Percentiles rank a stretch among this genome's conserved stretches.
phyloP scores from a whole-genome alignment of 2,113 vertebrate genomes.

The Syrrhaptes paradoxus region DNA sequence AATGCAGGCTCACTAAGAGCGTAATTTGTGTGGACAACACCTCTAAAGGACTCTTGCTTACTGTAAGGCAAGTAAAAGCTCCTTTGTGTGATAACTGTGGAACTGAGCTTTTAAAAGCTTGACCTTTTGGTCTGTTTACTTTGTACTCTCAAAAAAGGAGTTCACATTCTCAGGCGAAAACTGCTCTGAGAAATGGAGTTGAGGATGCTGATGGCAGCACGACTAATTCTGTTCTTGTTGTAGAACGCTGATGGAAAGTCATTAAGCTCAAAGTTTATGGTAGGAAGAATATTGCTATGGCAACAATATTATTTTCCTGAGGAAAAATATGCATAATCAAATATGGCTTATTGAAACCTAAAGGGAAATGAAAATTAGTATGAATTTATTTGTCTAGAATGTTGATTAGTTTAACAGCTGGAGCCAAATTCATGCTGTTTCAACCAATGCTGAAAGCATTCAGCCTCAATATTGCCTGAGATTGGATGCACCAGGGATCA shows the following conservation, averaged over 20 bases:
- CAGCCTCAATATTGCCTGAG: neutral
- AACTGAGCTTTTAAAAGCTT: neutral
- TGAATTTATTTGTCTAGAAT: conserved; percentile 62
- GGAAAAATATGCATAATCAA: conserved; percentile 65
- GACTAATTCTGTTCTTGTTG: conserved; percentile 20
- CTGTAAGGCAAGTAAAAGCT: conserved; percentile 18
- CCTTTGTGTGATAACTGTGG: neutral
- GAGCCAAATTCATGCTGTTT: conserved; percentile 5
- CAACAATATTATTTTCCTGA: conserved; percentile 63
- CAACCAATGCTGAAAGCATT: neutral
- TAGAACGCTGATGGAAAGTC: conserved; percentile 51
- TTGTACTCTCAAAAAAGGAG: neutral
- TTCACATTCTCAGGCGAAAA: neutral
- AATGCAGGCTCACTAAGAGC: neutral
- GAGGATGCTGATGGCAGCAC: neutral
- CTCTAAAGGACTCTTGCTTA: conserved; percentile 11
- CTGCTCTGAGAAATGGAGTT: conserved; percentile 4
- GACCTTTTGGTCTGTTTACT: conserved; percentile 17
- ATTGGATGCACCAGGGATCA: neutral
- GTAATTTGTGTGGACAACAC: neutral
- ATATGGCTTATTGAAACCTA: conserved; percentile 45
- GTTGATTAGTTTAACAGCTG: conserved; percentile 53
- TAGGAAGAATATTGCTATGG: conserved; percentile 44
- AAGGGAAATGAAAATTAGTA: conserved; percentile 63
- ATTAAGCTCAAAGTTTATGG: conserved; percentile 57